Base-by-base conservation (phyloP, 2,888 invertebrate genomes). In the Aquatica leii region DNA sequence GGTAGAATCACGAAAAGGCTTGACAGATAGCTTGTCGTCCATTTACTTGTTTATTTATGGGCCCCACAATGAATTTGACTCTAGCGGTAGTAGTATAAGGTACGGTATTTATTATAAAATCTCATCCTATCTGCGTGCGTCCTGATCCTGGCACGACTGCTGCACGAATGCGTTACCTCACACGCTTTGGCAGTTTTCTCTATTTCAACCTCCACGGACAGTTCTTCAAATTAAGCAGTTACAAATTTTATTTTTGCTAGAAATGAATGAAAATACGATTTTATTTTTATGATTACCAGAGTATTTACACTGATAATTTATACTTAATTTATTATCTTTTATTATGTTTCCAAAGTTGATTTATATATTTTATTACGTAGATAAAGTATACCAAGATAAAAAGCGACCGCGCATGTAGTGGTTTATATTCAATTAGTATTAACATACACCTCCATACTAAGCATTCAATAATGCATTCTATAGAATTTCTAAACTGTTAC, bases 11-110 rank as follows among this genome's bases (percentile, higher is more conserved):
- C 72, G 70, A 72, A 70, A 66, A 57, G 68, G 55, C 62, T 60
- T 71, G 72, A 71, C 71, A 63, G 70, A 71, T 71, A 58, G 63
- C 68, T 69, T 66, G 67, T 71, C 71, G 70, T 71, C 69, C 68
- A 68, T 71, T 71, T 67, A 54, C 35, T 55, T 66, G 69, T 67
- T 65, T 72, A 71, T 72, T 72, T 72, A 72, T 65, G 69, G 57
- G 58, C 35, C 35, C 37, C 54, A 46, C 41, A 62, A 55, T 65
- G 56, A 49, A 58, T 65, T 65, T 62, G 53, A 61, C 62, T 65
- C 60, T 20, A 53, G 60, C 59, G 53, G 63, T 50, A 57, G 58
- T 52, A 55, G 55, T 62, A 62, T 65, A 65, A 62, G 58, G 62
- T 62, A 61, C 53, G 53, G 56, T 54, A 65, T 61, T 65, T 65